Base-by-base conservation (phyloP, 2,888 invertebrate genomes). In the Ochropleura leucogaster region DNA sequence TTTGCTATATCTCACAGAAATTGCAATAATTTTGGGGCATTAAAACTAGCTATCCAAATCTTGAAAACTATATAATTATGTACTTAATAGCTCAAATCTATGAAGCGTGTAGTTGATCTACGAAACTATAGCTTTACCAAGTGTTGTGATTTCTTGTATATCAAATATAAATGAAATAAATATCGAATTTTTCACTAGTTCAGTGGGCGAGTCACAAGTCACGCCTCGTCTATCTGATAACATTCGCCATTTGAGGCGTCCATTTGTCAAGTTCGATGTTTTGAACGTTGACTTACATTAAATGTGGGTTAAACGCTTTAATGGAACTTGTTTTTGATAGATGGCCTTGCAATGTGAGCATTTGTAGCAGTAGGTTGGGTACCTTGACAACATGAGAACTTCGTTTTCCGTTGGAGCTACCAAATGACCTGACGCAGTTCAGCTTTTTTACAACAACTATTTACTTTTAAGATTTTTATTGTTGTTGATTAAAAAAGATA, bases 181-280 rank as follows among this genome's bases (percentile, higher is more conserved):
- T 30, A 30, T 30, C 30, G 30, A 30, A 2, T 30, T 55, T 14
- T 67, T 8, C 49, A 70, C 77, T 82, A 51, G 4, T 69, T 12
- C 42, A 63, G 82, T 86, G 63, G 77, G 79, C 79, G 79, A 83
- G 60, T 20, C 40, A 44, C 42, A 68, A 73, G 53, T 84, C 78
- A 79, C 82, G 86, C 65, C 67, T 47, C 55, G 74, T 64, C 81
- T 87, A 89, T 87, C 84, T 70, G 83, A 83, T 86, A 85, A 74
- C 57, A 66, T 64, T 78, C 74, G 82, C 83, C 85, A 74, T 81
- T 84, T 81, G 74, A 84, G 84, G 87, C 88, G 86, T 84, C 88
- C 89, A 91, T 92, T 91, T 90, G 90, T 92, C 92, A 92, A 88
- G 84, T 80, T 85, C 79, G 89, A 88, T 88, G 80, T 81, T 65